Percentiles rank a stretch among this genome's conserved stretches.
phyloP scores from a whole-genome alignment of 2,888 invertebrate genomes.

The Parapristionchus giblindavisi region DNA sequence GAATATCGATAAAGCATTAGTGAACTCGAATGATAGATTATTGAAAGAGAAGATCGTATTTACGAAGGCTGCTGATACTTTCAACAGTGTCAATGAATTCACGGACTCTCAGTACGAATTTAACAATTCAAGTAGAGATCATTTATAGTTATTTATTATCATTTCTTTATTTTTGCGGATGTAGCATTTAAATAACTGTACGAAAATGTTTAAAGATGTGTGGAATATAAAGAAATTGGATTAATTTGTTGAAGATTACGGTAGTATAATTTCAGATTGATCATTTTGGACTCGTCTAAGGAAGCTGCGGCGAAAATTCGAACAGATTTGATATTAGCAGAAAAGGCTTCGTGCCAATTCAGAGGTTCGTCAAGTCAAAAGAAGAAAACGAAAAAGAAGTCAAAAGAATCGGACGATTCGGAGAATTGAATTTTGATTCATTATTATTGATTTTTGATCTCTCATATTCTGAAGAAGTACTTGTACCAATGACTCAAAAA shows the following conservation, averaged over 20 bases:
- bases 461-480: too few species aligned
- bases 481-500: too few species aligned
- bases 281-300: slow-evolving; percentile 31
- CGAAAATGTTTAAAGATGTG: neutral
- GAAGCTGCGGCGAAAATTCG: slow-evolving; percentile 16
- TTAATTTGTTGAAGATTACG: neutral
- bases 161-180: neutral
- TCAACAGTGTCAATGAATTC: slow-evolving; percentile 32
- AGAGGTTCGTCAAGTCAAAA: neutral
- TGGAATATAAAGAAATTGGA: neutral
- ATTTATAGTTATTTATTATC: neutral
- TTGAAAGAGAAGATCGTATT: slow-evolving; percentile 34
- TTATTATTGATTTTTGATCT: too few species aligned
- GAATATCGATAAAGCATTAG: slow-evolving; percentile 28
- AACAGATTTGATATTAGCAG: neutral
- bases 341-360: neutral
- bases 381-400: neutral
- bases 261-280: neutral
- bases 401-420: too few species aligned
- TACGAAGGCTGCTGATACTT: slow-evolving; percentile 10
- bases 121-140: neutral
- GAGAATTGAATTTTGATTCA: too few species aligned
- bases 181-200: too few species aligned
- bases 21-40: slow-evolving; percentile 29
- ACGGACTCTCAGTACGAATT: slow-evolving; percentile 24